A percentile compares a stretch with the other conserved stretches of the same genome.
Conservation (phyloP, 2,113 vertebrate species). For the Rhombomys opimus region DNA sequence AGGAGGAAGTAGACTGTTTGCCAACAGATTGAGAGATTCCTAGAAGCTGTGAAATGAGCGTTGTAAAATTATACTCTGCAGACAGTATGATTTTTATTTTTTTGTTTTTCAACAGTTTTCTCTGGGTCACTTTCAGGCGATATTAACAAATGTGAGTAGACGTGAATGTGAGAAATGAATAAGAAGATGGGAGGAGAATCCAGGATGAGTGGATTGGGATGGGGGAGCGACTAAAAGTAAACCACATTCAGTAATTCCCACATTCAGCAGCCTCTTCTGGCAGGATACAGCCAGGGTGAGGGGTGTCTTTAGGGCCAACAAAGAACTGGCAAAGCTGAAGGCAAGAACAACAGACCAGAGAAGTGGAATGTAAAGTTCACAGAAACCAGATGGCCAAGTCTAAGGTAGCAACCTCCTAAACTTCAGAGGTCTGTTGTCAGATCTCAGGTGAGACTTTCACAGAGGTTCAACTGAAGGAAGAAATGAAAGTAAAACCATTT, state of each 20-base stretch:
- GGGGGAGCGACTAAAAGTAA: background rate
- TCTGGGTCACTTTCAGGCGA: background rate
- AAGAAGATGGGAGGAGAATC: no score
- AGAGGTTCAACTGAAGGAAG: background rate
- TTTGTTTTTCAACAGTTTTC: slow-evolving; percentile 13
- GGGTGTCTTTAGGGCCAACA: background rate
- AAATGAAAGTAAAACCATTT: background rate
- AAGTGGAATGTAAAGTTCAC: background rate
- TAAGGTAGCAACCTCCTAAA: background rate
- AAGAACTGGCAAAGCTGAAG: background rate
- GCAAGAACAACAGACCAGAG: background rate
- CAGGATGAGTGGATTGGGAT: no score
- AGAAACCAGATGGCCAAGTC: background rate
- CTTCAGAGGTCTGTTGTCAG: background rate
- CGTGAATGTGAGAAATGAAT: background rate
- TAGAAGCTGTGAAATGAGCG: background rate
- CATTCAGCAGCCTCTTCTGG: background rate
- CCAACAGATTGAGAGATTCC: background rate
- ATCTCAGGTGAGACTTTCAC: background rate
- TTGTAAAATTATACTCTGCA: background rate
- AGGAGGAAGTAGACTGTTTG: background rate
- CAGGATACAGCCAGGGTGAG: background rate
- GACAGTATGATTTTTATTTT: background rate
- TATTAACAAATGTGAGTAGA: background rate
- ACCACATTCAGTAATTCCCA: background rate